phyloP scores from a whole-genome alignment of 2,113 vertebrate species.

The Lonchura striata region DNA sequence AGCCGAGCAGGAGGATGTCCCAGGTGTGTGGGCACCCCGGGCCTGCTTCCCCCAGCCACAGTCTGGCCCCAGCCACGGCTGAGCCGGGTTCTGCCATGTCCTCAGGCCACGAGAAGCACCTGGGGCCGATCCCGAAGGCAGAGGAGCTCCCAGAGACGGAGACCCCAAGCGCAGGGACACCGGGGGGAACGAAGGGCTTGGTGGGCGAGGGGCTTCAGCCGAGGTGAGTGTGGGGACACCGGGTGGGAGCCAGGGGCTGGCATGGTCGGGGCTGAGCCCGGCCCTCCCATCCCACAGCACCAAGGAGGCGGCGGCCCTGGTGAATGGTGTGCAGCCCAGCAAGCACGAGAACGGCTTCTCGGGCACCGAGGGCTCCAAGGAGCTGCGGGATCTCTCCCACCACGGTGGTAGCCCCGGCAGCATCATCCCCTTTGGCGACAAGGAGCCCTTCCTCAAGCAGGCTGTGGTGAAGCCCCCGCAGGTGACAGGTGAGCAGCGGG shows the following conservation, averaged over 20 bases:
- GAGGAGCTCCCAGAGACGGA: conserved; percentile 61
- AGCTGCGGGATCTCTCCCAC: conserved; percentile 80
- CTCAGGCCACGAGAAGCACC: conserved; percentile 41
- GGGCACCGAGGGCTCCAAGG: conserved; percentile 71
- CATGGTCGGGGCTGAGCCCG: not conserved
- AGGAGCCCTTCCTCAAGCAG: conserved; percentile 89
- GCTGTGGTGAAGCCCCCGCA: conserved; percentile 87
- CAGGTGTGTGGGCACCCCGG: conserved; percentile 26
- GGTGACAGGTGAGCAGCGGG: conserved; percentile 81
- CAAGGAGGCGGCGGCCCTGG: conserved; percentile 65
- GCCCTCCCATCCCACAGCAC: conserved; percentile 58
- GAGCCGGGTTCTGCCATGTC: fast-evolving
- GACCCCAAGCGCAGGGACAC: not conserved
- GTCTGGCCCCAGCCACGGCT: not conserved
- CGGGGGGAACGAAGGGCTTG: too few species aligned
- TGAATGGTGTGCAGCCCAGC: conserved; percentile 84
- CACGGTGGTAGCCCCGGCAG: conserved; percentile 74
- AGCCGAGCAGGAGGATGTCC: conserved; percentile 49
- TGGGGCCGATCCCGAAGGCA: conserved; percentile 16
- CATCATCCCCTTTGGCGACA: conserved; percentile 85
- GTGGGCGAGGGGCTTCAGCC: conserved; percentile 59
- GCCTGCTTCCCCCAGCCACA: conserved; percentile 14
- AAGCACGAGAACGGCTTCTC: conserved; percentile 90
- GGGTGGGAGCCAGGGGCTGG: fast-evolving
- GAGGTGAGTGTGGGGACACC: not conserved